These are phyloP conservation scores for Dryobotodes eremita DNA, from an alignment of 2,888 invertebrate species.

Conservation along the genomic window DNA sequence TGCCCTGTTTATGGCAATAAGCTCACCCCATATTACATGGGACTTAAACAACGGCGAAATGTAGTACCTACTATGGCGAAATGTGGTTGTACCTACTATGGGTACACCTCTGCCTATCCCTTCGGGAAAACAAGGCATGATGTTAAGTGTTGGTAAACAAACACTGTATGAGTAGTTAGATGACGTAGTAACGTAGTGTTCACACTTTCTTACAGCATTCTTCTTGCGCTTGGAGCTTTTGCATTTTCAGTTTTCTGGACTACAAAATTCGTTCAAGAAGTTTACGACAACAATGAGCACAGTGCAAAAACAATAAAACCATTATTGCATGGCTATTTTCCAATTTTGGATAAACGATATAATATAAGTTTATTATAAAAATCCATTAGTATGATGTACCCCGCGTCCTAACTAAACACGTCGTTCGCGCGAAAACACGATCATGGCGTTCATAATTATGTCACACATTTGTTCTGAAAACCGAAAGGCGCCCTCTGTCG, in stretches of 20 bases:
- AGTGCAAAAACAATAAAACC: constrained; percentile 18
- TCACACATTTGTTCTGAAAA: background rate
- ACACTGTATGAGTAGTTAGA: background rate
- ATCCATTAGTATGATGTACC: background rate
- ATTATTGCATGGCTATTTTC: constrained; percentile 26
- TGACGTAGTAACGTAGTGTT: constrained; percentile 21
- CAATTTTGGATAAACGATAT: constrained; percentile 21
- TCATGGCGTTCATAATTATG: background rate
- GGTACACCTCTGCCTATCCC: no score
- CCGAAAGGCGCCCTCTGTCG: background rate
- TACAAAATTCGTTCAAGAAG: constrained; percentile 9
- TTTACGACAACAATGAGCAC: background rate
- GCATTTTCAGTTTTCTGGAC: constrained; percentile 52
- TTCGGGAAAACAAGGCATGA: background rate
- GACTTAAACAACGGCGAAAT: no score
- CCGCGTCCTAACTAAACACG: background rate
- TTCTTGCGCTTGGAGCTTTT: constrained; percentile 42
- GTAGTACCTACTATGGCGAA: no score
- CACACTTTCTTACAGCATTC: constrained; percentile 40
- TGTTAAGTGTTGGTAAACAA: background rate
- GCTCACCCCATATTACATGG: no score
- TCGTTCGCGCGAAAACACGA: background rate
- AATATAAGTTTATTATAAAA: background rate
- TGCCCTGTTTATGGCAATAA: no score
- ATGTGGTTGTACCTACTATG: no score